phyloP scores from a whole-genome alignment of 2,888 invertebrate genomes.

The Rhagonycha lutea region DNA sequence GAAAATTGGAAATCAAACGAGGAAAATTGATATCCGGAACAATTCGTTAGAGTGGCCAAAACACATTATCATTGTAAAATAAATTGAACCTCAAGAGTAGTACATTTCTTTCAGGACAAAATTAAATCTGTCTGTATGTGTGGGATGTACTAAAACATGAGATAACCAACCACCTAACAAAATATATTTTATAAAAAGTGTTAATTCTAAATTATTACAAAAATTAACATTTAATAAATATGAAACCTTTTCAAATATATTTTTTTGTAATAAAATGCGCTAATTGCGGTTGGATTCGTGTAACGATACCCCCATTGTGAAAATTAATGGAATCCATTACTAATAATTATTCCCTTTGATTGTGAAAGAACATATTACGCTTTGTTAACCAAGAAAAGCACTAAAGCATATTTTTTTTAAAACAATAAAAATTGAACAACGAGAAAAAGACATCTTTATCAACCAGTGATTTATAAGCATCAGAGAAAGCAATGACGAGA shows the following conservation, averaged over 20 bases:
- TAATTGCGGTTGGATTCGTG: background rate
- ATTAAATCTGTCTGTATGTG: no score
- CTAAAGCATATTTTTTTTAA: background rate
- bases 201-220: no score
- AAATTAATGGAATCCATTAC: background rate
- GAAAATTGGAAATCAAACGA: no score
- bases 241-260: background rate
- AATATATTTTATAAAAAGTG: background rate
- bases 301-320: background rate
- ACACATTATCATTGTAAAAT: background rate
- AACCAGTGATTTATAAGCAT: background rate
- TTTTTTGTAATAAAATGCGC: background rate
- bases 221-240: no score
- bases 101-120: background rate
- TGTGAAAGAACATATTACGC: background rate
- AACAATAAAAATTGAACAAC: background rate
- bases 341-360: background rate
- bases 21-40: background rate
- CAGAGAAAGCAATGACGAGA: background rate
- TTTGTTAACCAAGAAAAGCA: background rate
- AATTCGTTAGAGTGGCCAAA: background rate
- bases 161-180: no score
- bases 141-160: no score
- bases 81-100: background rate
- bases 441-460: background rate